Evolutionary conservation across 2,797 vertebrate genomes (phyloP), one percentile per base, ranked within the genome.

Genomic region (Gymnoscopelus braueri): DNA sequence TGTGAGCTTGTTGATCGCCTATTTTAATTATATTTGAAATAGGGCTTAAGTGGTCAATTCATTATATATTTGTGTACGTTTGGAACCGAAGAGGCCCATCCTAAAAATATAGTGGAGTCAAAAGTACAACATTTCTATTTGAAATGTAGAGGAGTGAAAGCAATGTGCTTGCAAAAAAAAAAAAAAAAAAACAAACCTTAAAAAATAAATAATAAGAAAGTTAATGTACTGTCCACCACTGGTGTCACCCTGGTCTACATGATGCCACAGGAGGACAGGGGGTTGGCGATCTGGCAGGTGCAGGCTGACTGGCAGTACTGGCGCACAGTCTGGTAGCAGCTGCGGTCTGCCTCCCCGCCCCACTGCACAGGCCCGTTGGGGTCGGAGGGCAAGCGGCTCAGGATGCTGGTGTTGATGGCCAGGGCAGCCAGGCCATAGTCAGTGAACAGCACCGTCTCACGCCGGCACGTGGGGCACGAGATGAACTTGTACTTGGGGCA

Each of bases 401-500:
- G 92, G 89, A 99, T 98, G 95, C 97, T 98, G 87, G 97, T 98
- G 94, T 99, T 99, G 90, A 99, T 96, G 19, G 97, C 98, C 88
- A 99, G 94, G 0, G 98, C 98, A 0, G 97, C 97, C 91, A 99
- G 91, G 71, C 97, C 98, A 0, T 99, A 99, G 94, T 99, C 98
- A 2, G 98, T 99, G 93, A 99, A 99, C 76, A 99, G 97, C 89
- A 99, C 98, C 11, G 98, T 99, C 91, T 99, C 98, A 0, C 97
- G 95, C 82, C 95, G 95, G 91, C 98, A 99, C 11, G 97, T 97
- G 74, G 98, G 98, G 87, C 98, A 99, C 64, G 98, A 99, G 93
- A 99, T 99, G 94, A 99, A 99, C 92, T 99, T 99, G 92, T 99
- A 99, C 92, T 98, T 99, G 83, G 98, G 98, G 78, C 98, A 99